Evolutionary conservation across 2,797 vertebrate genomes (phyloP), one percentile per base, ranked within the genome.

Genomic region (Rhinatrema bivittatum): DNA sequence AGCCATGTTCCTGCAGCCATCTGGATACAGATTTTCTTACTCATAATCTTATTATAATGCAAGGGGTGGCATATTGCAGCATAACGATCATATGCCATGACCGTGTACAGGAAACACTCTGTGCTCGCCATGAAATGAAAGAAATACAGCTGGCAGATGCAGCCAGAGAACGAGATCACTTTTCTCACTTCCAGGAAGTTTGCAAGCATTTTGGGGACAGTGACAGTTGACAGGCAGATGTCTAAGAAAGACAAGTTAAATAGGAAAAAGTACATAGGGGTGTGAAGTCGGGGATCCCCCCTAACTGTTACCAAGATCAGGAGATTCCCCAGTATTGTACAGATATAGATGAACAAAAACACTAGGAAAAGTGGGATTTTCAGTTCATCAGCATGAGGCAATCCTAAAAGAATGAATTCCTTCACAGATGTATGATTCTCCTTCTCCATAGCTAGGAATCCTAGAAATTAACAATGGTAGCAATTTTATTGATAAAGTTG

Each of bases 1-100:
- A 65, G 10, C 1, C 56, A 74, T 1, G 58, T 63, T 1, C 66
- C 57, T 1, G 7, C 11, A 10, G 61, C 51, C 10, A 74, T 40
- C 5, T 58, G 5, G 28, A 37, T 11, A 3, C 52, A 72, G 0
- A 7, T 18, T 17, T 29, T 46, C 39, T 46, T 54, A 10, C 21
- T 72, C 56, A 76, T 61, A 29, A 60, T 39, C 1, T 20, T 8
- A 1, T 29, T 39, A 38, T 72, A 72, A n/a, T 20, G 39, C 4
- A 76, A 23, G 10, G 62, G 68, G 9, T 13, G n/a, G 11, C 70
- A 70, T 11, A 73, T 63, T 32, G 72, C 70, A 7, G 59, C 40
- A 9, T 68, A 72, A 20, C 53, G 47, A 25, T 76, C 68, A 2
- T 68, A 76, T 16, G 70, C 68, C 70, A 72, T 72, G n/a, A 65